Conservation (phyloP, 2,797 vertebrate genomes). For the Pogonophryne albipinna region DNA sequence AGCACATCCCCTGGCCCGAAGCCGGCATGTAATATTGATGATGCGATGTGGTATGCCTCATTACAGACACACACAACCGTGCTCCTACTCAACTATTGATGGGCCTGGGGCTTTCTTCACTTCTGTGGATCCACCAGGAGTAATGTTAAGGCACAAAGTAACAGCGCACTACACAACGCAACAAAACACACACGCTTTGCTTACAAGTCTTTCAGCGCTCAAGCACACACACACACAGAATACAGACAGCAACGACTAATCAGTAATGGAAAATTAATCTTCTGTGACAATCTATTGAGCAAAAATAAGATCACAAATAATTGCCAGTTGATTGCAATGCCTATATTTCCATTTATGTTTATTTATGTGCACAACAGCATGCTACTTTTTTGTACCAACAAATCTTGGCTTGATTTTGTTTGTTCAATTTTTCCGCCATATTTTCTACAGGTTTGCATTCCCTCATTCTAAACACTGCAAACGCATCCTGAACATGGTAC, state of each 20-base stretch:
- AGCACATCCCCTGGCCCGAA: constrained; percentile 67
- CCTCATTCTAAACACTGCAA: constrained; percentile 18
- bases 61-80: constrained; percentile 83
- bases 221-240: constrained; percentile 16
- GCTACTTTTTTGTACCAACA: neutral
- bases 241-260: constrained; percentile 4
- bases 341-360: constrained; percentile 5
- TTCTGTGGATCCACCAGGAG: constrained; percentile 69
- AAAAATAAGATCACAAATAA: constrained; percentile 30
- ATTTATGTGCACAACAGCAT: constrained; percentile 20
- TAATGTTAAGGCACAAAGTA: constrained; percentile 66
- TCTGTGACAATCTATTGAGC: constrained; percentile 11
- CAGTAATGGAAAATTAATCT: constrained; percentile 19
- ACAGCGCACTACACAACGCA: constrained; percentile 36
- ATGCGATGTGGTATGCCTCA: constrained; percentile 81
- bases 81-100: constrained; percentile 86
- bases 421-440: constrained; percentile 39
- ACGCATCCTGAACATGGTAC: constrained; percentile 26
- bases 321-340: constrained; percentile 2
- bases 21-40: constrained; percentile 87
- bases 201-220: constrained; percentile 30
- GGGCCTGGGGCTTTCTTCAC: constrained; percentile 78
- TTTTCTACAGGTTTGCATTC: constrained; percentile 18
- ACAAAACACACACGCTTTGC: constrained; percentile 55
- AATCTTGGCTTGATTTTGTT: constrained; percentile 18